These are phyloP conservation scores for Plectus sambesii DNA, from an alignment of 1,140 invertebrate species.

Conservation along the genomic window DNA sequence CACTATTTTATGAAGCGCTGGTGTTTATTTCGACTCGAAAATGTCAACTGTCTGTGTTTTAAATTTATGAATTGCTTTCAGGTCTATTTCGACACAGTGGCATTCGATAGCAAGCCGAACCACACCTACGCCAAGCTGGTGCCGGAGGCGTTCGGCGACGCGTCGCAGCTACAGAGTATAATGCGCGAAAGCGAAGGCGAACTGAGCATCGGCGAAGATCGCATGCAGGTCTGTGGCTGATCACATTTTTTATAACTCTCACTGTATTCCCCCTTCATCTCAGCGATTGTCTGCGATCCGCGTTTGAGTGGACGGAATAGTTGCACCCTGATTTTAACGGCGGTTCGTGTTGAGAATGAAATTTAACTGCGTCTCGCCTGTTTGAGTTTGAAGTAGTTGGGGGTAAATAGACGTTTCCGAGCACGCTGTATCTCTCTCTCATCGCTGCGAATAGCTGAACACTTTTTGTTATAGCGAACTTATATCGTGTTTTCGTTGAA, in stretches of 20 bases:
- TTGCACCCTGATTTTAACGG: too few relatives aligned
- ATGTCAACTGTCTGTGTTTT: conserved; percentile 2
- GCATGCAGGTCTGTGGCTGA: conserved; percentile 38
- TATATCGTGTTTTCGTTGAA: background rate
- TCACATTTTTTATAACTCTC: conserved; percentile 11
- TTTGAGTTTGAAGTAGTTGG: too few relatives aligned
- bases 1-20: too few relatives aligned
- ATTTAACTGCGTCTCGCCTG: too few relatives aligned
- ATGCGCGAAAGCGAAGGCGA: conserved; percentile 85
- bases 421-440: background rate
- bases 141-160: conserved; percentile 92
- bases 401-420: background rate
- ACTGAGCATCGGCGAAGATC: conserved; percentile 57
- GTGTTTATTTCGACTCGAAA: too few relatives aligned
- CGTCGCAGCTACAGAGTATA: conserved; percentile 54
- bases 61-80: conserved; percentile 16
- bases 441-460: background rate
- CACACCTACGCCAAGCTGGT: conserved; percentile 94
- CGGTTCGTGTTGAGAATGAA: too few relatives aligned
- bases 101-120: conserved; percentile 68
- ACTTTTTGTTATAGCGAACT: background rate
- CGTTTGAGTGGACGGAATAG: too few relatives aligned
- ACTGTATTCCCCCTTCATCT: background rate
- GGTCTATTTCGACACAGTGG: conserved; percentile 85
- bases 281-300: too few relatives aligned